These are phyloP conservation scores for Callocephalon fimbriatum DNA, from an alignment of 2,113 vertebrate genomes.

Conservation along the genomic window DNA sequence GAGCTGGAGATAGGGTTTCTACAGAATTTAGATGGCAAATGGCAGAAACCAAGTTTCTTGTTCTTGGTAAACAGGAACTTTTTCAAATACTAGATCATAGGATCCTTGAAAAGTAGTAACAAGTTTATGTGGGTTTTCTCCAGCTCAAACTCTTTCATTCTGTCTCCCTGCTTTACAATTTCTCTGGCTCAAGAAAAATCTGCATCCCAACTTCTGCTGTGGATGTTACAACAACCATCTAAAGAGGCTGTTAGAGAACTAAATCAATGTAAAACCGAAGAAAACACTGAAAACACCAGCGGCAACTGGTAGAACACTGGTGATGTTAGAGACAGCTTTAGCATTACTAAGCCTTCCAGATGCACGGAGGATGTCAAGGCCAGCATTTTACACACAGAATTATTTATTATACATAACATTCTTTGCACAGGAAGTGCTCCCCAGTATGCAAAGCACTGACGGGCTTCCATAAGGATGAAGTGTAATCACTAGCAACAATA, in stretches of 20 bases:
- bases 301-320: background rate
- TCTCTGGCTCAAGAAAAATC: background rate
- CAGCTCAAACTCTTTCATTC: background rate
- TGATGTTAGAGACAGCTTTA: background rate
- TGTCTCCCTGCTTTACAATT: background rate
- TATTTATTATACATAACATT: background rate
- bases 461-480: background rate
- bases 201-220: background rate
- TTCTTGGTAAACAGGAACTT: background rate
- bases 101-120: background rate
- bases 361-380: background rate
- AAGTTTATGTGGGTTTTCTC: background rate
- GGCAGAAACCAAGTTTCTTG: background rate
- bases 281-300: background rate
- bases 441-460: background rate
- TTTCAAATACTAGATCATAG: background rate
- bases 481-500: background rate
- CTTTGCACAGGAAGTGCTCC: background rate
- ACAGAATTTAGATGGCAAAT: background rate
- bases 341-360: background rate
- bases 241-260: background rate
- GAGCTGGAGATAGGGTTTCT: background rate
- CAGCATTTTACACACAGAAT: background rate
- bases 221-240: background rate
- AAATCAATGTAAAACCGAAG: background rate